Evolutionary conservation across 2,797 vertebrate genomes (phyloP), one percentile per base, ranked within the genome.

Genomic region (Myotis vivesi): DNA sequence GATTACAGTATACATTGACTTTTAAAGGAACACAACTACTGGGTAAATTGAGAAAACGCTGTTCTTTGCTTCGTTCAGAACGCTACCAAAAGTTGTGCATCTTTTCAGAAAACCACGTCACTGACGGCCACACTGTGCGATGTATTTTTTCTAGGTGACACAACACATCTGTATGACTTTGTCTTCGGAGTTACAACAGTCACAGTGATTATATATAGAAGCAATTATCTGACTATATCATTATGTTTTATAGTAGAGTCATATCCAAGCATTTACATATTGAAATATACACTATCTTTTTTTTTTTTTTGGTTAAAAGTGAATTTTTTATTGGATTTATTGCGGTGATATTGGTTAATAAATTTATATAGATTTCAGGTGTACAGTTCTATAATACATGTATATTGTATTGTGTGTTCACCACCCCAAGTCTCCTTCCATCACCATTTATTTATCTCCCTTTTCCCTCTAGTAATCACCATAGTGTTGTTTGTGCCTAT

Each of bases 241-340:
- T 95, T 95, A 94, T 88, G 85, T 87, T 96, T 97, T 93, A 95
- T 94, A 36, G 55, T 62, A 36, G 25, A 91, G 93, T 94, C 91
- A 82, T 36, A 68, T 17, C 53, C 46, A 55, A 57, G 92, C 76
- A 87, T 88, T 94, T 89, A 93, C 95, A 95, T 96, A 85, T 84
- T 95, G 94, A 94, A 96, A 94, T 94, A 90, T 49, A 82, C n/a
- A 77, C 62, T 87, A 44, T 92, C 71, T 90, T n/a, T n/a, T n/a
- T n/a, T n/a, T n/a, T n/a, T n/a, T 84, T 94, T 89, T 86, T 11
- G 19, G 16, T 64, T 96, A 66, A 86, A 76, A 81, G 33, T 59
- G 33, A 87, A 66, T 79, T 30, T 46, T 46, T 73, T 73, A 73
- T 46, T 41, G 23, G 30, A 19, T 75, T 75, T 75, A n/a, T 49